Base-by-base conservation (phyloP, 2,113 vertebrate species). In the Pseudolaguvia tuberculata region DNA sequence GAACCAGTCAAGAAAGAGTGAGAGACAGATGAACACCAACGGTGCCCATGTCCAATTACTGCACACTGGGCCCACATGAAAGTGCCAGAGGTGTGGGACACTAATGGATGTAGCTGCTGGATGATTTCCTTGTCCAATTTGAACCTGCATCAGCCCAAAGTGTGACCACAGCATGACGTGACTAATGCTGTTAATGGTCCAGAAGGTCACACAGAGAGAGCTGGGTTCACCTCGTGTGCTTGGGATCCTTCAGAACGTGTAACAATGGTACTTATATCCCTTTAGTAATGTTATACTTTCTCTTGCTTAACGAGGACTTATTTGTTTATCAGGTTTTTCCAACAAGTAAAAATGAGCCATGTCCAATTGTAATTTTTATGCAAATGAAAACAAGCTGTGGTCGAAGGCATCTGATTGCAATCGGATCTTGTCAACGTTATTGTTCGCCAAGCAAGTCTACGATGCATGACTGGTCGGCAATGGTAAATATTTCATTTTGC, bases 81-180 rank as follows among this genome's bases (percentile, higher is more conserved):
- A 89, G 91, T 70, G 67, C 56, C 89, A 89, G 90, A 91, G 89
- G 88, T 92, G 91, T 87, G 83, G 66, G 90, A 90, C 88, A 92
- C 92, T 93, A 94, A 94, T 94, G 93, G 93, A 91, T 91, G 91
- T 91, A 90, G 92, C 93, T 89, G 91, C 88, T 91, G 90, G 89
- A 90, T 70, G 88, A 88, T 88, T 91, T 91, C 88, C 87, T 89
- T 91, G 89, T 90, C 93, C 92, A 93, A 93, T 94, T 93, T 93
- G 89, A 89, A 89, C 89, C 86, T 86, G 90, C 87, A 91, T 90
- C 91, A 91, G 92, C 88, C 92, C 82, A 87, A 87, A 91, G 92
- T 88, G 89, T 91, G 90, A 91, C 90, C 90, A 92, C 89, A 91
- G 84, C 81, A 91, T 92, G 93, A 94, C 92, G 91, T 90, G 92